These are phyloP conservation scores for Colletes latitarsis DNA, from an alignment of 1,140 invertebrate genomes.

Conservation along the genomic window DNA sequence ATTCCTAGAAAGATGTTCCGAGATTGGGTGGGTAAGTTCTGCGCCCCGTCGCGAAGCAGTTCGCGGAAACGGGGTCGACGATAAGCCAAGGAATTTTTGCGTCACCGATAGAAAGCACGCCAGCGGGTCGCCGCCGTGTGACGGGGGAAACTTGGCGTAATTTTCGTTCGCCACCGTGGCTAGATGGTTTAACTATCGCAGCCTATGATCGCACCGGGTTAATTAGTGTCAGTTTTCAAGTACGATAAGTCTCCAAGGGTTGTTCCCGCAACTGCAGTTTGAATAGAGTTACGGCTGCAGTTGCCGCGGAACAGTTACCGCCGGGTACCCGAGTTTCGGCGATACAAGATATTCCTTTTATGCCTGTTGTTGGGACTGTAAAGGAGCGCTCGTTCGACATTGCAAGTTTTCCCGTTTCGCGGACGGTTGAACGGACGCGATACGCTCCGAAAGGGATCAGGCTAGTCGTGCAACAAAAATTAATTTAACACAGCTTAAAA, in stretches of 20 bases:
- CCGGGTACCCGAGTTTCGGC: constrained; percentile 40
- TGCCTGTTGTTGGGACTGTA: constrained; percentile 23
- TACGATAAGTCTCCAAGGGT: constrained; percentile 61
- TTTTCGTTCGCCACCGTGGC: constrained; percentile 47
- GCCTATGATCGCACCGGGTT: constrained; percentile 50
- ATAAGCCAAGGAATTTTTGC: constrained; percentile 1
- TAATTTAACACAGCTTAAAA: too few species aligned
- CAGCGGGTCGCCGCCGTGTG: constrained; percentile 1
- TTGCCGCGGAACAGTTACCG: constrained; percentile 57
- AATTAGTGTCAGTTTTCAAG: constrained; percentile 66
- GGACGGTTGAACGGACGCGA: not conserved
- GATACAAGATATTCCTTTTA: constrained; percentile 49
- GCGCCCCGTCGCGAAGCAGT: too few species aligned
- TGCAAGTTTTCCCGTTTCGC: constrained; percentile 24
- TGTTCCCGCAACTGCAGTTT: constrained; percentile 63
- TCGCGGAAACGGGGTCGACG: not conserved
- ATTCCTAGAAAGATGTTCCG: too few species aligned
- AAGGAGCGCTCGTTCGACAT: constrained; percentile 14
- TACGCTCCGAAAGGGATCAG: not conserved
- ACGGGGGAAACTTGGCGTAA: constrained; percentile 47
- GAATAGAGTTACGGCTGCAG: constrained; percentile 61
- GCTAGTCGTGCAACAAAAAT: too few species aligned
- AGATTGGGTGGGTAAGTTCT: too few species aligned
- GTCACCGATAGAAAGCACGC: not conserved
- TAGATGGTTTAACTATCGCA: constrained; percentile 56